These are phyloP conservation scores for Sphyrna mokarran DNA, from an alignment of 2,113 vertebrate species.

Conservation along the genomic window DNA sequence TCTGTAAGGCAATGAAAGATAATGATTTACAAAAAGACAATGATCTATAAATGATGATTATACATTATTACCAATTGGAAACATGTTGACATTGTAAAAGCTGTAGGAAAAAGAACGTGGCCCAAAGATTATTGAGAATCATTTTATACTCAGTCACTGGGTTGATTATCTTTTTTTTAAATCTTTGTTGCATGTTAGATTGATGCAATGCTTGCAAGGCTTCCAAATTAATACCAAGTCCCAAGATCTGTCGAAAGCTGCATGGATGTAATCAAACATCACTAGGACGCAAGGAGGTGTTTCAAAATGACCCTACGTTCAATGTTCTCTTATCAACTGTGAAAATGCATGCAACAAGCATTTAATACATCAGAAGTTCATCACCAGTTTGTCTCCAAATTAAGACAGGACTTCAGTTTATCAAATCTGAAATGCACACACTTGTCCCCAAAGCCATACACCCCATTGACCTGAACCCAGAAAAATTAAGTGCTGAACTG, in stretches of 20 bases:
- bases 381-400: not conserved
- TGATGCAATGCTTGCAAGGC: not conserved
- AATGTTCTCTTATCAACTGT: not conserved
- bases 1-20: slow-evolving; percentile 54
- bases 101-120: not conserved
- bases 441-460: not conserved
- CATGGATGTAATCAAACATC: not conserved
- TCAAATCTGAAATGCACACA: not conserved
- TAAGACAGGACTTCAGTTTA: not conserved
- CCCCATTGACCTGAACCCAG: not conserved
- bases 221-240: not conserved
- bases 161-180: not conserved
- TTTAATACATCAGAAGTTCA: not conserved
- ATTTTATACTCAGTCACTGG: not conserved
- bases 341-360: not conserved
- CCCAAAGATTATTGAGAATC: not conserved
- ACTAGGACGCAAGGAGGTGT: not conserved
- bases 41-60: not conserved
- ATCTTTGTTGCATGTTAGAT: too few relatives aligned
- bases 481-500: not conserved
- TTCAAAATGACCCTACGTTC: not conserved
- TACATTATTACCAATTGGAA: not conserved
- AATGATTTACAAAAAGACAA: not conserved
- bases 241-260: not conserved
- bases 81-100: not conserved